phyloP scores from a whole-genome alignment of 64 coral and sea anemone species.

The Montipora foliosa region DNA sequence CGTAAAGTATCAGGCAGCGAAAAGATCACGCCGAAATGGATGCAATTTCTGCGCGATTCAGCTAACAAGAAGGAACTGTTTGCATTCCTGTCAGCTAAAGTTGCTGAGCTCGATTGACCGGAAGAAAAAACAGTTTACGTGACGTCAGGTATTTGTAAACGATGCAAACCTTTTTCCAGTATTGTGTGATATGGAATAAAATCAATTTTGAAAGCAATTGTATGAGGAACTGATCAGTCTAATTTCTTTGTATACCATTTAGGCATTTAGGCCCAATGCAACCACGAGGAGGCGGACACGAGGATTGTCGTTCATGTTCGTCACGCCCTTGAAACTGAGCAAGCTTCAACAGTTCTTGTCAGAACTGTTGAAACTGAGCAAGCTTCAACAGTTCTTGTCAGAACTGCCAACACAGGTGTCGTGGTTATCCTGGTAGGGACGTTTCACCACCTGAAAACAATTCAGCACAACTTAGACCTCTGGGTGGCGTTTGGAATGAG shows the following conservation, averaged over 20 bases:
- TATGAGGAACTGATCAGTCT: too few relatives aligned
- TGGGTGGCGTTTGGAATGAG: slow-evolving; percentile 71
- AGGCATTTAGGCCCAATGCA: neutral
- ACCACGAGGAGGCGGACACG: slow-evolving; percentile 10
- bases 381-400: slow-evolving; percentile 11
- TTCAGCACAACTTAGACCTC: slow-evolving; percentile 12
- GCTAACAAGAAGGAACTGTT: slow-evolving; percentile 70
- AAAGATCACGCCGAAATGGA: slow-evolving; percentile 52
- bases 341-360: too few relatives aligned
- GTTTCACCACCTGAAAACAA: neutral
- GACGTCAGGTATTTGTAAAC: slow-evolving; percentile 17
- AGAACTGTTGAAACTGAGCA: neutral
- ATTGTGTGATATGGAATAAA: too few relatives aligned
- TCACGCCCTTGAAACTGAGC: slow-evolving; percentile 33
- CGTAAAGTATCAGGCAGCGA: slow-evolving; percentile 27
- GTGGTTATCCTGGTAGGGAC: slow-evolving; percentile 52
- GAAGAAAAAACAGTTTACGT: neutral
- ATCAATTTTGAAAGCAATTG: too few relatives aligned
- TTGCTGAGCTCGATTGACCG: neutral
- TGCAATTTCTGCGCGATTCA: slow-evolving; percentile 69
- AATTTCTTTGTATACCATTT: neutral
- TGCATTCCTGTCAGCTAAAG: slow-evolving; percentile 28
- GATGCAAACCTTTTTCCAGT: too few relatives aligned
- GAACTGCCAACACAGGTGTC: slow-evolving; percentile 64
- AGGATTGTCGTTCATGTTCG: slow-evolving; percentile 63